Evolutionary conservation across 23 tunicate genomes (phyloP), one percentile per base, ranked within the genome.

Genomic region (Trididemnum miniatum): DNA sequence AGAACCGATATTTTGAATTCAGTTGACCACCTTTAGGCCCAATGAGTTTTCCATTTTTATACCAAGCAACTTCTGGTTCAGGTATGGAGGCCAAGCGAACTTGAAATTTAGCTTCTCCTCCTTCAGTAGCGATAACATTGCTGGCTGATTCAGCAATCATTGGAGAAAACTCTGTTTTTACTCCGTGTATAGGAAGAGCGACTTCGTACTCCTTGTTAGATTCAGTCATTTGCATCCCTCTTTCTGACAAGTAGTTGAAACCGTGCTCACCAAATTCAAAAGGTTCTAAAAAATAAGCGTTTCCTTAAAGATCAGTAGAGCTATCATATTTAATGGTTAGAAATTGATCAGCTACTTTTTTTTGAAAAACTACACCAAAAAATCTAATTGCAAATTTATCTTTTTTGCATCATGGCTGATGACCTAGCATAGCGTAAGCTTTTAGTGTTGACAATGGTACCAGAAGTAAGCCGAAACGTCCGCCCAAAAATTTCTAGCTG

Each of bases 11-110:
- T 65, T 88, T 85, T 22, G 86, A 59, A 5, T 76, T 23, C 0
- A 2, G 31, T 35, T 9, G 59, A 24, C 75, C 71, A 22, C 79
- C 78, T 22, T 78, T 71, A 37, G 86, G 89, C 22, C 82, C 89
- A 40, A 92, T 84, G 33, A 80, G 82, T 59, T 81, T 39, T 33
- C 96, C 99, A 59, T 95, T 92, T 73, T 95, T 95, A 72, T 77
- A 95, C 99, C 99, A 95, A 32, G 99, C 87, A 15, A 93, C 57
- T 73, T 93, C 96, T 7, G 98, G 98, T 33, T 84, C 89, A 0
- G 98, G 98, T 76, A 85, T 63, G 0, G 98, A 85, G 15, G 92
- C 92, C n/a, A 93, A 79, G 9, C 90, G 75, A 0, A 88, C 93
- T 84, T 85, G 84, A 71, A 93, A 88, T 7, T 67, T 76, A 7